Evolutionary conservation across 2,888 invertebrate species (phyloP), one percentile per base, ranked within the genome.

Genomic region (Lasioglossum oenotherae): DNA sequence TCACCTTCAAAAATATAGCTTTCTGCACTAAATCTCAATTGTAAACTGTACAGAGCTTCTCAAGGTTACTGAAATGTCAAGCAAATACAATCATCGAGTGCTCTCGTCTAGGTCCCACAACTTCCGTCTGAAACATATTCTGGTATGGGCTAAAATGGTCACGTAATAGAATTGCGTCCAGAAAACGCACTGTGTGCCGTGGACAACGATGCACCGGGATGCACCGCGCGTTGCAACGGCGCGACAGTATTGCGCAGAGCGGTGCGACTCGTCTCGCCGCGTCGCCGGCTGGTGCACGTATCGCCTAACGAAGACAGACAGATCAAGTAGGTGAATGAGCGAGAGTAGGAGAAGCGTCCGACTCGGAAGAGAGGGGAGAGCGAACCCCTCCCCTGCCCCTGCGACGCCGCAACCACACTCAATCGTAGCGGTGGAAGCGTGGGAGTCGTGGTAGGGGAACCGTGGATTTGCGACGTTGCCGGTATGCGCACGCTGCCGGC

Each of bases 391-490:
- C 53, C 49, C 8, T 8, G 0, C 5, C 49, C 23, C 23, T 23
- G 23, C 49, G 46, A 46, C 16, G 49, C 0, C 23, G 49, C 23
- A 23, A 8, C 49, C 49, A 23, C 23, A 23, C 49, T 2, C 49
- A 8, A 53, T 23, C 49, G 23, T 23, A 8, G 49, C 49, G 27
- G 64, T 27, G 81, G 74, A 64, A 35, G 83, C 38, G 79, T 81
- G 73, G 60, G 60, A 60, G 60, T 78, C 74, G 23, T 53, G 85
- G 81, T 67, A 78, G 87, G 84, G 73, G 80, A 69, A 80, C 77
- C 78, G 86, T 73, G 85, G 89, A 86, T 88, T 91, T 88, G 91
- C 88, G 90, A 87, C 89, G 92, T 92, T 90, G 92, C 90, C 91
- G 89, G 88, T 79, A 88, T 87, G 89, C 84, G 87, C 79, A 88